Conservation (phyloP, 2,888 invertebrate species). For the Gisinianus flammeolus region DNA sequence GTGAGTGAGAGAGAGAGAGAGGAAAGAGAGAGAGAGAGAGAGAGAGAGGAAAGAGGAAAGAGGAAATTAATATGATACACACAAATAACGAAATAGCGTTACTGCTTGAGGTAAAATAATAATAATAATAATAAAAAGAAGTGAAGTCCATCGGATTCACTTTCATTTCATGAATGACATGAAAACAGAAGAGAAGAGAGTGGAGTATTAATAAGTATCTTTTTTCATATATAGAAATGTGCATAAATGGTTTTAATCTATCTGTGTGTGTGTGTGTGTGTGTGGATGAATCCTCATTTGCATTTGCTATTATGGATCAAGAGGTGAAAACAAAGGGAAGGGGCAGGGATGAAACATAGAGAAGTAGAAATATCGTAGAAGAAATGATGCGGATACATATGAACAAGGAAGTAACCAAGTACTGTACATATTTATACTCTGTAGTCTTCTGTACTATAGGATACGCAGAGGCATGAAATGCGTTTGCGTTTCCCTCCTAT, state of each 20-base stretch:
- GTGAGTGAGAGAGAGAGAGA: too few species aligned
- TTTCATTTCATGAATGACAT: background rate
- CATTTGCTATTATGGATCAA: slow-evolving; percentile 20
- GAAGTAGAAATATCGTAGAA: background rate
- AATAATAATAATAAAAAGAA: too few species aligned
- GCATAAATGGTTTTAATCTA: background rate
- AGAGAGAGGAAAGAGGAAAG: slow-evolving; percentile 33
- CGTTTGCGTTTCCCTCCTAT: background rate
- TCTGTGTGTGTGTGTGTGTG: background rate
- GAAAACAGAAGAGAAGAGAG: background rate
- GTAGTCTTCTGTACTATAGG: background rate
- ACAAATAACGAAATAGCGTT: background rate
- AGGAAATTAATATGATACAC: slow-evolving; percentile 29
- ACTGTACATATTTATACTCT: background rate
- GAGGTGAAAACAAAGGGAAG: slow-evolving; percentile 35
- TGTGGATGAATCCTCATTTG: slow-evolving; percentile 2
- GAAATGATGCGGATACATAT: background rate
- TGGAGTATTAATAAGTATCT: slow-evolving; percentile 7
- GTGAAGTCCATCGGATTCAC: slow-evolving; percentile 14
- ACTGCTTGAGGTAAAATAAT: slow-evolving; percentile 13
- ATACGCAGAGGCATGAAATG: background rate
- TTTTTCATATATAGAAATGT: background rate
- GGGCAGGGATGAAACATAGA: background rate
- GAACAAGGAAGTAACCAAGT: background rate
- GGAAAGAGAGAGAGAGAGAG: slow-evolving; percentile 12